phyloP scores from a whole-genome alignment of 1,140 invertebrate genomes.

The Drosophila bipectinata region DNA sequence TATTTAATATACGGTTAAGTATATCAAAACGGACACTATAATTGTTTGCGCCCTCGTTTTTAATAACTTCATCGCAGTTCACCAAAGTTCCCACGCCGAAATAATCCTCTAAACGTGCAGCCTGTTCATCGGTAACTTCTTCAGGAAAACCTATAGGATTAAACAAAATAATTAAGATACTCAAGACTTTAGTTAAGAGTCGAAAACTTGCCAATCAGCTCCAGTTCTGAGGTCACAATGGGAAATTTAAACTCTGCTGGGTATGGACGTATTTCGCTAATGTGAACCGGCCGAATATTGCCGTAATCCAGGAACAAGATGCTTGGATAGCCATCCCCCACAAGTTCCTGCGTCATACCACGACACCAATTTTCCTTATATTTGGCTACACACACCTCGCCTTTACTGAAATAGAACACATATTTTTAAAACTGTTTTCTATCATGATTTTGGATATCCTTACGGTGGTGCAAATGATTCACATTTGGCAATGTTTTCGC shows the following conservation, averaged over 20 bases:
- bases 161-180: neutral
- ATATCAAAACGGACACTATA: constrained; percentile 43
- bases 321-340: constrained; percentile 77
- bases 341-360: constrained; percentile 66
- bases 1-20: neutral
- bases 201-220: constrained; percentile 44
- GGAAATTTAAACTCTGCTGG: constrained; percentile 67
- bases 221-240: constrained; percentile 60
- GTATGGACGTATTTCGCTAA: constrained; percentile 67
- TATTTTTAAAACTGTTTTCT: neutral
- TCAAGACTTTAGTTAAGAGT: neutral
- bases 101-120: constrained; percentile 38
- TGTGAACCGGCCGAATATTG: constrained; percentile 54
- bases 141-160: constrained; percentile 24
- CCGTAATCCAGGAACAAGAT: constrained; percentile 80
- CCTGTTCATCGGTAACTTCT: constrained; percentile 12
- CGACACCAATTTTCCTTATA: constrained; percentile 75
- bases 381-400: constrained; percentile 66
- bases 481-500: constrained; percentile 30
- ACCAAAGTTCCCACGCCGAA: constrained; percentile 46
- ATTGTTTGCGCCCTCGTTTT: constrained; percentile 26
- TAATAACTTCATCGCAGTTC: constrained; percentile 43
- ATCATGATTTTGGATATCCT: neutral
- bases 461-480: constrained; percentile 59
- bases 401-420: constrained; percentile 31